Percentiles rank a stretch among this genome's conserved stretches.
Evolutionary conservation across 64 coral and sea anemone genomes (phyloP).

Genomic region (Actinia tenebrosa): DNA sequence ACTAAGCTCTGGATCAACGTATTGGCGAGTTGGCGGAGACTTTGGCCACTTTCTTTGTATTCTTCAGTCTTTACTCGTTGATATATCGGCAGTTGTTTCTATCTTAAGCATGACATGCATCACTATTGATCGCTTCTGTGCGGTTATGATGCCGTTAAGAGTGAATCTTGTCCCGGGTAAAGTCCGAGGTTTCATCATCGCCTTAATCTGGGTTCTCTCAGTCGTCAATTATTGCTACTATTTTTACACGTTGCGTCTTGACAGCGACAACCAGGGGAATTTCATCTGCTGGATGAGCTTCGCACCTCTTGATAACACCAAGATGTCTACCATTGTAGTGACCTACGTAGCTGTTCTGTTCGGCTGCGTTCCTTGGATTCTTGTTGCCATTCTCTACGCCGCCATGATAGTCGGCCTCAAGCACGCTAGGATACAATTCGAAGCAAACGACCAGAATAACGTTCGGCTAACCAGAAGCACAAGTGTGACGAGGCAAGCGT

Average conservation of each 20-base stretch:
- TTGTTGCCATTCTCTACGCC: constrained; percentile 20
- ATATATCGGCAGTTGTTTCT: constrained; percentile 16
- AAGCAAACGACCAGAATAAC: background rate
- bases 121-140: constrained; percentile 47
- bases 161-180: background rate
- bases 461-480: background rate
- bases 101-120: constrained; percentile 42
- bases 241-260: constrained; percentile 17
- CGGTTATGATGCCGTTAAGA: constrained; percentile 36
- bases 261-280: background rate
- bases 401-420: constrained; percentile 15
- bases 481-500: constrained; percentile 27
- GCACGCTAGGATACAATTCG: background rate
- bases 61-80: constrained; percentile 1
- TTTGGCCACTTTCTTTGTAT: constrained; percentile 30
- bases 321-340: background rate
- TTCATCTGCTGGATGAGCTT: background rate
- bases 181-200: constrained; percentile 10
- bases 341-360: background rate
- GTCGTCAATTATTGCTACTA: background rate
- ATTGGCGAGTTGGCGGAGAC: constrained; percentile 12
- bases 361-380: background rate
- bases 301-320: background rate
- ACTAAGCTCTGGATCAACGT: background rate
- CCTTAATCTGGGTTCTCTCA: constrained; percentile 28